These are phyloP conservation scores for Microcebus murinus DNA, from an alignment of 2,113 vertebrate species.

Conservation along the genomic window DNA sequence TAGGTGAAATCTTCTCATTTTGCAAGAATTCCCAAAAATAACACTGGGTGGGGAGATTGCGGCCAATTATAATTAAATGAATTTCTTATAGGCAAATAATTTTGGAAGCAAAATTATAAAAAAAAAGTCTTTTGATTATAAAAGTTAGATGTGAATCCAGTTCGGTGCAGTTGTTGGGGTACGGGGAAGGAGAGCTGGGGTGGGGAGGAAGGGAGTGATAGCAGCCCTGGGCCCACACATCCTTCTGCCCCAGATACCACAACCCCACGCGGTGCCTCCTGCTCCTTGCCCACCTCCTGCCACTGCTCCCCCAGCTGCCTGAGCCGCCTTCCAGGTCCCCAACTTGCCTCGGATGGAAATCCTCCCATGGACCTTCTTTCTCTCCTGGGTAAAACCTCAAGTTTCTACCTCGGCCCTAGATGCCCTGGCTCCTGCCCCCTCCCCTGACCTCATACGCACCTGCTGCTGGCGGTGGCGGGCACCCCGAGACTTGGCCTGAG, in stretches of 20 bases:
- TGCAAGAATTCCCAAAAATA: not conserved
- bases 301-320: not conserved
- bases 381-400: not conserved
- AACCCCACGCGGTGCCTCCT: not conserved
- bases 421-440: not conserved
- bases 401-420: not conserved
- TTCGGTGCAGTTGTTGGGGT: not conserved
- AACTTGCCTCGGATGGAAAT: rapidly evolving
- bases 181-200: not conserved
- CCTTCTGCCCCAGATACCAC: no score
- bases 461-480: not conserved
- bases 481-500: not conserved
- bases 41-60: not conserved
- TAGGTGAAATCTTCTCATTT: not conserved
- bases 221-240: no score
- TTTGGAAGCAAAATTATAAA: not conserved
- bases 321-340: not conserved
- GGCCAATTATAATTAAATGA: not conserved
- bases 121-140: not conserved
- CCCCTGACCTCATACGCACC: not conserved
- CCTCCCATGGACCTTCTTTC: not conserved
- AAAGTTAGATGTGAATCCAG: not conserved
- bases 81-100: not conserved
- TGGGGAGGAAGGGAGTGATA: no score
- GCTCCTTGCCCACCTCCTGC: no score